Percentiles rank a stretch among this genome's conserved stretches.
These are phyloP conservation scores for Ochropacha duplaris DNA, from an alignment of 2,888 invertebrate species.

Conservation along the genomic window DNA sequence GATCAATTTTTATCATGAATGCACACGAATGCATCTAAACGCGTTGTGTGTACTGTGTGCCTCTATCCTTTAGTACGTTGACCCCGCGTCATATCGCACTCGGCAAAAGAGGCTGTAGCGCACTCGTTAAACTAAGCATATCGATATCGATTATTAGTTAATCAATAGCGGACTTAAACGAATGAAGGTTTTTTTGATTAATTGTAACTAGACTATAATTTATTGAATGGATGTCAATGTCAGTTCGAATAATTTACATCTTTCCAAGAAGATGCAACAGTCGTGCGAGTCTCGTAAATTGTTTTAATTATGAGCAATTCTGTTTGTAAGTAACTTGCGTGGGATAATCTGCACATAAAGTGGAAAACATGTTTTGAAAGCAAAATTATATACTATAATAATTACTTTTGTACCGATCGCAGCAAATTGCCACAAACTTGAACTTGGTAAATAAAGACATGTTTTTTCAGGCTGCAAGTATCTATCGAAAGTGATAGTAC, in stretches of 20 bases:
- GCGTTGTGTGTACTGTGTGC: conserved; percentile 39
- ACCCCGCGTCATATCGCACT: conserved; percentile 72
- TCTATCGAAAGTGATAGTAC: too few species aligned
- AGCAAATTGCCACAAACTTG: background rate
- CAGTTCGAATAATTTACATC: background rate
- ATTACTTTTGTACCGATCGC: background rate
- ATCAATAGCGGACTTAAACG: conserved; percentile 19
- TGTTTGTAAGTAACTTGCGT: background rate
- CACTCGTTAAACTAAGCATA: conserved; percentile 38
- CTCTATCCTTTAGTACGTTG: conserved; percentile 47
- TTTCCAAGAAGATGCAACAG: conserved; percentile 4
- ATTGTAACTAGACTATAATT: background rate
- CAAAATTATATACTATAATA: background rate
- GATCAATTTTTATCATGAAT: conserved; percentile 37
- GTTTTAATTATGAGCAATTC: conserved; percentile 7
- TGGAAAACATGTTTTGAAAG: background rate
- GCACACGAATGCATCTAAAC: conserved; percentile 52
- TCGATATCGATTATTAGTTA: conserved; percentile 37
- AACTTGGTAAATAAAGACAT: background rate
- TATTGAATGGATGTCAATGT: conserved; percentile 1
- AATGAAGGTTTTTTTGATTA: too few species aligned
- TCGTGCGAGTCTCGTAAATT: conserved; percentile 1
- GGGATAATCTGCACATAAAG: background rate
- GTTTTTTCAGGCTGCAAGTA: background rate
- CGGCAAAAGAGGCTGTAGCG: conserved; percentile 28